Percentiles rank a stretch among this genome's conserved stretches.
phyloP scores from a whole-genome alignment of 2,113 vertebrate species.

The Andinoacara biseriatus region DNA sequence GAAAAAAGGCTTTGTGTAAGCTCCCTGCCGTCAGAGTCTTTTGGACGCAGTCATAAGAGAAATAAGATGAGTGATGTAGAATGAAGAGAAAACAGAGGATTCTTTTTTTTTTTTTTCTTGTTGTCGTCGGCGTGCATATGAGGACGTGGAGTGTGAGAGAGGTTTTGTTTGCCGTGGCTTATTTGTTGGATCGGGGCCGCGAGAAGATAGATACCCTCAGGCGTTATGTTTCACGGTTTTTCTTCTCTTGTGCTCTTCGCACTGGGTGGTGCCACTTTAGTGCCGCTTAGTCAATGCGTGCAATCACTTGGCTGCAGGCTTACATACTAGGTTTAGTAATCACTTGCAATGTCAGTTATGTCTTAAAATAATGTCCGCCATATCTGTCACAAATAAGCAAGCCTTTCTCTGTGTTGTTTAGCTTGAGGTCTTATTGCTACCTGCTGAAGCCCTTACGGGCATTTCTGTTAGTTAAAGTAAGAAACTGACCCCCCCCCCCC shows the following conservation, averaged over 20 bases:
- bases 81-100: conserved; percentile 11
- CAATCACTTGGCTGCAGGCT: conserved; percentile 33
- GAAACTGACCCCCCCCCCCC: background rate
- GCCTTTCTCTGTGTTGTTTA: background rate
- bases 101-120: background rate
- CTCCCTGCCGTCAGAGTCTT: conserved; percentile 38
- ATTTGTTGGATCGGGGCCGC: conserved; percentile 50
- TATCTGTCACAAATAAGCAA: background rate
- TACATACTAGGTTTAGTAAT: conserved; percentile 47
- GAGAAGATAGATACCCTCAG: conserved; percentile 56
- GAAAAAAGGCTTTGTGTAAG: conserved; percentile 73
- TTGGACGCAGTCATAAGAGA: conserved; percentile 19
- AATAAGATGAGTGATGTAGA: conserved; percentile 55
- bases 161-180: conserved; percentile 60
- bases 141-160: conserved; percentile 48
- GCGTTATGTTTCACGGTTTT: conserved; percentile 46
- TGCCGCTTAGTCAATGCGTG: conserved; percentile 28
- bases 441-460: background rate
- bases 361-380: conserved; percentile 4
- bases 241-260: background rate
- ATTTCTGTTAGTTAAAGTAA: background rate
- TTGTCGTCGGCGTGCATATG: conserved; percentile 40
- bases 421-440: conserved; percentile 3
- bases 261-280: conserved; percentile 37
- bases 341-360: conserved; percentile 6